Conservation (phyloP, 2,797 vertebrate genomes). For the Anguilla anguilla region DNA sequence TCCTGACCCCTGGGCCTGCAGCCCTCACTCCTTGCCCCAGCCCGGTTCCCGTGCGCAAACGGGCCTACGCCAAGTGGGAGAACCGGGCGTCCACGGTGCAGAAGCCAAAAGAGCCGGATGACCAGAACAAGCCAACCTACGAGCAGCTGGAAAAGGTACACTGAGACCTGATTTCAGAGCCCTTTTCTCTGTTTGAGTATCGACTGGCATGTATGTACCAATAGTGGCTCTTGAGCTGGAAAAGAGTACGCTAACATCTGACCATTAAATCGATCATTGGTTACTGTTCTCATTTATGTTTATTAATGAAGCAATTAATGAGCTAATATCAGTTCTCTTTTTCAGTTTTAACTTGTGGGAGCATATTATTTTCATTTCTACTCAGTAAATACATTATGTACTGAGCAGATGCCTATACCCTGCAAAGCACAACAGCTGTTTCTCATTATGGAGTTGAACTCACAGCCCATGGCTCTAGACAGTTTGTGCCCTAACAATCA, state of each 20-base stretch:
- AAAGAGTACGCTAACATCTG: neutral
- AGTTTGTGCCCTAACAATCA: neutral
- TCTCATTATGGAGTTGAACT: slow-evolving; percentile 5
- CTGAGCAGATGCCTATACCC: neutral
- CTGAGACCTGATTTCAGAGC: neutral
- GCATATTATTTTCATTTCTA: neutral
- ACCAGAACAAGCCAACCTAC: slow-evolving; percentile 70
- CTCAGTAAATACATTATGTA: neutral
- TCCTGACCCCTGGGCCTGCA: slow-evolving; percentile 56
- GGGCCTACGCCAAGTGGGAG: slow-evolving; percentile 90
- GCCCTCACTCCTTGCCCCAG: slow-evolving; percentile 77
- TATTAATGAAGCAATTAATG: neutral
- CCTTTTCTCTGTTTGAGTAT: slow-evolving; percentile 11
- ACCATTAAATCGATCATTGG: neutral
- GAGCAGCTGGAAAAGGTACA: slow-evolving; percentile 84
- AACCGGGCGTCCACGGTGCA: slow-evolving; percentile 80
- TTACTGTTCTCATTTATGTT: neutral
- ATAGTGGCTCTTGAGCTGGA: neutral
- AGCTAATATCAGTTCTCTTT: neutral
- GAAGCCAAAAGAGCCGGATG: slow-evolving; percentile 72
- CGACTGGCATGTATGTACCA: neutral
- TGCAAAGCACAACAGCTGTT: neutral
- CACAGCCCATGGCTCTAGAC: neutral
- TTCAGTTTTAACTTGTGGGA: neutral
- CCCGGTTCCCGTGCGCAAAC: slow-evolving; percentile 82